Evolutionary conservation across 2,113 vertebrate species (phyloP).

Genomic region (Lucifuga dentata): DNA sequence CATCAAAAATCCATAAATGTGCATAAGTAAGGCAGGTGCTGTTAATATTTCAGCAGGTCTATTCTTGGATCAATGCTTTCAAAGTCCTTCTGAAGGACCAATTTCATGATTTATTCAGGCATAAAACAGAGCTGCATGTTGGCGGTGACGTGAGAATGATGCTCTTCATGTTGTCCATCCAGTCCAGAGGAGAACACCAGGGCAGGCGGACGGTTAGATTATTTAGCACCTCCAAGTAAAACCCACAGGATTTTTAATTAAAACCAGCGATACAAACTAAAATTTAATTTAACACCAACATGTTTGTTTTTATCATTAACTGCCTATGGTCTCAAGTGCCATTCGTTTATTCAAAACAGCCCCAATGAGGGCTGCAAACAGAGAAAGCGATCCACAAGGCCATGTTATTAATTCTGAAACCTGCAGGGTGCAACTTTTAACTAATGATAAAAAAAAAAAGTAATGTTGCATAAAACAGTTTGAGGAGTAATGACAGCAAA

Average conservation of each 20-base stretch:
- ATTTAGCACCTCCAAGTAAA: too few species aligned
- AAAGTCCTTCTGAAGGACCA: slow-evolving; percentile 84
- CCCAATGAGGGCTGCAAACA: slow-evolving; percentile 4
- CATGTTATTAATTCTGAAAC: slow-evolving; percentile 10
- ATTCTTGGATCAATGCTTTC: slow-evolving; percentile 88
- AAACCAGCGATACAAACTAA: neutral
- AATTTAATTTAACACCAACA: neutral
- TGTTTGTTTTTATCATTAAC: neutral
- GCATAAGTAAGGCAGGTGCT: slow-evolving; percentile 53
- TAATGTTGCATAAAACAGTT: slow-evolving; percentile 37
- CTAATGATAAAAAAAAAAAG: slow-evolving; percentile 22
- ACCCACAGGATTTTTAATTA: too few species aligned
- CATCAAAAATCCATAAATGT: slow-evolving; percentile 78
- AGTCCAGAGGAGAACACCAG: slow-evolving; percentile 5
- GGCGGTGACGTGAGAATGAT: slow-evolving; percentile 60
- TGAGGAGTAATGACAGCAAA: neutral
- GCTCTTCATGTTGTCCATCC: neutral
- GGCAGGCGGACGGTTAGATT: neutral
- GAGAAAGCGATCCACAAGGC: neutral
- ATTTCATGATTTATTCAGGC: slow-evolving; percentile 88
- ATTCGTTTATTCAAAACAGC: slow-evolving; percentile 12
- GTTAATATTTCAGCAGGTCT: slow-evolving; percentile 90
- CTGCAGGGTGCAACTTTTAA: slow-evolving; percentile 20
- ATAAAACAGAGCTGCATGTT: slow-evolving; percentile 70
- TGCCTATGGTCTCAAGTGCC: slow-evolving; percentile 6